Conservation (phyloP, 1,140 invertebrate species). For the Aplysia californica region DNA sequence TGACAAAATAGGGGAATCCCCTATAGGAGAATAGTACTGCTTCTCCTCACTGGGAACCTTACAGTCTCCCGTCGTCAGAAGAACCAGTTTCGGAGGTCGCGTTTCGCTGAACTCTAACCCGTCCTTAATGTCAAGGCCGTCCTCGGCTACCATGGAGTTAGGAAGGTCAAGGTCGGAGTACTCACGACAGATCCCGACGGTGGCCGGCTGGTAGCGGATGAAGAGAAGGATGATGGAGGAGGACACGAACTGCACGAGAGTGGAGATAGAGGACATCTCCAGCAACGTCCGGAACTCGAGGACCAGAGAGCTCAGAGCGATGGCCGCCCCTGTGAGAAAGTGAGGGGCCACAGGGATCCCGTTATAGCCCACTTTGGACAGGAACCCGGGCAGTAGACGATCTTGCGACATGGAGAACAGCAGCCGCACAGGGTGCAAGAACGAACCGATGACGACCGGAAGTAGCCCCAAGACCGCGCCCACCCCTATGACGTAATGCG, state of each 20-base stretch:
- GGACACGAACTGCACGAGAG: slow-evolving; percentile 87
- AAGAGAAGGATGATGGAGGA: slow-evolving; percentile 88
- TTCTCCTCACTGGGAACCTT: slow-evolving; percentile 19
- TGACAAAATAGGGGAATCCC: background rate
- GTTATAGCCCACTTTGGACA: slow-evolving; percentile 13
- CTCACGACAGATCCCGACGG: slow-evolving; percentile 51
- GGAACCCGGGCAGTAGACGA: slow-evolving; percentile 82
- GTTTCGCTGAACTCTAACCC: background rate
- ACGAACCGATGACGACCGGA: slow-evolving; percentile 82
- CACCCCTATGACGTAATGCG: slow-evolving; percentile 56
- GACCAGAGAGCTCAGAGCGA: slow-evolving; percentile 79
- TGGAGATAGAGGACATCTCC: slow-evolving; percentile 92
- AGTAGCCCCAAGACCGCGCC: slow-evolving; percentile 60
- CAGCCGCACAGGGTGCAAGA: slow-evolving; percentile 95
- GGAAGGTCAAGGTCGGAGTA: slow-evolving; percentile 47
- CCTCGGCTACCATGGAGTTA: background rate
- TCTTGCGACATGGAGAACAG: slow-evolving; percentile 94
- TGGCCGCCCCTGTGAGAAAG: slow-evolving; percentile 78
- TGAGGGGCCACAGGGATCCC: slow-evolving; percentile 11
- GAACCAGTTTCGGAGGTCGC: slow-evolving; percentile 21
- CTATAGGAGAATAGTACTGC: background rate
- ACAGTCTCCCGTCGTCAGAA: slow-evolving; percentile 35
- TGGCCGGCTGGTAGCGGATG: slow-evolving; percentile 67
- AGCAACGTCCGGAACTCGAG: slow-evolving; percentile 85
- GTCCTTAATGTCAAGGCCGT: slow-evolving; percentile 6